These are phyloP conservation scores for Stratiolaelaps scimitus DNA, from an alignment of 1,140 invertebrate genomes.

Conservation along the genomic window DNA sequence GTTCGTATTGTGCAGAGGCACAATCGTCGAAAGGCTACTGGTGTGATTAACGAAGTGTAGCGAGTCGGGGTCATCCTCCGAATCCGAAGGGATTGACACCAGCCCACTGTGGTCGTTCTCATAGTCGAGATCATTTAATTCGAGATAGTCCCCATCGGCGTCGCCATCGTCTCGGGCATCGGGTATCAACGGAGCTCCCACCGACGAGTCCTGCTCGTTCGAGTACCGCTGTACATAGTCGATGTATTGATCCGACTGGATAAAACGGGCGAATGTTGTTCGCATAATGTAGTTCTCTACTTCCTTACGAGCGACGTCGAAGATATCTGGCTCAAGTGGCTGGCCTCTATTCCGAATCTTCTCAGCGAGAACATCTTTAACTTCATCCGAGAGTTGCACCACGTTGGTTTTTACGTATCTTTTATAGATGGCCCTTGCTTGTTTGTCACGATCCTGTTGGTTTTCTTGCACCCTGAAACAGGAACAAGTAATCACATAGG, in stretches of 20 bases:
- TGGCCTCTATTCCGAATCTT: constrained; percentile 56
- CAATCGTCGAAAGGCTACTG: too few relatives aligned
- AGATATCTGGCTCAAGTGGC: constrained; percentile 45
- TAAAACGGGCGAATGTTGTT: constrained; percentile 75
- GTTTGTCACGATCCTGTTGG: background rate
- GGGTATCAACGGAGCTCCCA: background rate
- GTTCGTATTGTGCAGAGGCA: too few relatives aligned
- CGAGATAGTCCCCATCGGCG: background rate
- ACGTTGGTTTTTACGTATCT: constrained; percentile 35
- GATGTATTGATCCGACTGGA: constrained; percentile 77
- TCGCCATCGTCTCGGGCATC: constrained; percentile 27
- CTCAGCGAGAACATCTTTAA: constrained; percentile 64
- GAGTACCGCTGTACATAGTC: constrained; percentile 56
- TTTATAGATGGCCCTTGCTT: background rate
- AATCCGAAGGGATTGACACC: too few relatives aligned
- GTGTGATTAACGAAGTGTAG: too few relatives aligned
- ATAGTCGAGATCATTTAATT: too few relatives aligned
- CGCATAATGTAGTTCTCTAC: constrained; percentile 67
- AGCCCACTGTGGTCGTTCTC: too few relatives aligned
- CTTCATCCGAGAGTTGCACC: constrained; percentile 45
- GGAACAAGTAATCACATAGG: too few relatives aligned
- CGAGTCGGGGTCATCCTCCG: too few relatives aligned
- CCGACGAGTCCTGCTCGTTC: too few relatives aligned
- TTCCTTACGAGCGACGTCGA: constrained; percentile 56
- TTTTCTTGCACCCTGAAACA: background rate